Evolutionary conservation across 2,113 vertebrate genomes (phyloP).

Genomic region (Proterorhinus semilunaris): DNA sequence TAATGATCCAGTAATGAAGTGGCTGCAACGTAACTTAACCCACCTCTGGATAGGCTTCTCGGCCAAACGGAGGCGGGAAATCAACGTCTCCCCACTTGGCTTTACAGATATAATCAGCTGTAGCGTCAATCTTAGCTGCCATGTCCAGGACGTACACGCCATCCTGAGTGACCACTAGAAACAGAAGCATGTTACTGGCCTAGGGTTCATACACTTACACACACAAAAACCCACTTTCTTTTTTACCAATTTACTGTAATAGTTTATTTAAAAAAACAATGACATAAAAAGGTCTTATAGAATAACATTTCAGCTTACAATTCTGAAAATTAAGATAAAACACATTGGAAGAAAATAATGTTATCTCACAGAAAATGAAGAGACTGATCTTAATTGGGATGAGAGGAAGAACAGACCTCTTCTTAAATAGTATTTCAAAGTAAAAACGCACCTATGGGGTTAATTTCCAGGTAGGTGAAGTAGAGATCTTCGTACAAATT

Average conservation of each 20-base stretch:
- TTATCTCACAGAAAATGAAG: no score
- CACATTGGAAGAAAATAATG: no score
- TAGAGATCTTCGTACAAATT: conserved; percentile 93
- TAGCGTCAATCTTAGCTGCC: conserved; percentile 95
- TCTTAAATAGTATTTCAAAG: background rate
- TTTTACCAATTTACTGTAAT: no score
- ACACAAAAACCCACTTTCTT: background rate
- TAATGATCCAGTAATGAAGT: background rate
- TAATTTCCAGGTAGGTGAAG: conserved; percentile 99
- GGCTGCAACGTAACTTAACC: conserved; percentile 35
- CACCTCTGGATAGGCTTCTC: conserved; percentile 97
- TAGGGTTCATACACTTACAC: no score
- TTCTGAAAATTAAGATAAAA: no score
- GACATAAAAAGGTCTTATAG: no score
- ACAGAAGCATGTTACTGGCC: background rate
- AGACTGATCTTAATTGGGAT: no score
- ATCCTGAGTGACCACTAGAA: conserved; percentile 81
- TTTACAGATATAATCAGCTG: conserved; percentile 97
- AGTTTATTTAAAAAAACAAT: no score
- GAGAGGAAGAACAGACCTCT: no score
- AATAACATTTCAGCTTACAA: no score
- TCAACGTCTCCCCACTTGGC: conserved; percentile 96
- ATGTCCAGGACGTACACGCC: conserved; percentile 91
- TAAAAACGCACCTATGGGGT: conserved; percentile 87
- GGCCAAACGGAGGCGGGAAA: conserved; percentile 96